phyloP scores from a whole-genome alignment of 1,140 invertebrate genomes.

The Saxidomus purpurata region DNA sequence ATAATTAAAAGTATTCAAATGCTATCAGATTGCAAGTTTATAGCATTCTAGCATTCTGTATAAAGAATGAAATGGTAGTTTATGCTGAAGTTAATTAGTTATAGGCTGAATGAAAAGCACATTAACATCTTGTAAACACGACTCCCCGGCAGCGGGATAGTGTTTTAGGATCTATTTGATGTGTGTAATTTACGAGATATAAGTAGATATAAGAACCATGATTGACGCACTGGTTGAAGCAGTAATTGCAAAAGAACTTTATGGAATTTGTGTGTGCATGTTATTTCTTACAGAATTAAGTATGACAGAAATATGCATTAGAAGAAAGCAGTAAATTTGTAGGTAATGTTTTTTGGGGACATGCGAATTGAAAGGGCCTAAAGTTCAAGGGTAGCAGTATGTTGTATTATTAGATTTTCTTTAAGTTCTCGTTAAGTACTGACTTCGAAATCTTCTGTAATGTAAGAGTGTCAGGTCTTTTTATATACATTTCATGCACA shows the following conservation, averaged over 20 bases:
- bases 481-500: too few species aligned
- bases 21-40: too few species aligned
- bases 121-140: slow-evolving; percentile 4
- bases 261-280: not conserved
- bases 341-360: too few species aligned
- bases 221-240: not conserved
- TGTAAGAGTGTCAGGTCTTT: too few species aligned
- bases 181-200: not conserved
- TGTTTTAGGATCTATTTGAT: not conserved
- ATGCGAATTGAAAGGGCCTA: too few species aligned
- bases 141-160: not conserved
- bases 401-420: too few species aligned
- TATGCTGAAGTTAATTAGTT: not conserved
- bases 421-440: too few species aligned
- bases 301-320: too few species aligned
- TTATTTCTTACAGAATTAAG: not conserved
- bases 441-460: too few species aligned
- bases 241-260: not conserved
- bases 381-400: too few species aligned
- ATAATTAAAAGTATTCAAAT: too few species aligned
- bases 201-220: not conserved
- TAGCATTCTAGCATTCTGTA: not conserved
- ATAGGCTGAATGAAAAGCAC: not conserved
- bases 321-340: too few species aligned
- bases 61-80: not conserved